These are phyloP conservation scores for Platerodrilus igneus DNA, from an alignment of 2,888 invertebrate species.

Conservation along the genomic window DNA sequence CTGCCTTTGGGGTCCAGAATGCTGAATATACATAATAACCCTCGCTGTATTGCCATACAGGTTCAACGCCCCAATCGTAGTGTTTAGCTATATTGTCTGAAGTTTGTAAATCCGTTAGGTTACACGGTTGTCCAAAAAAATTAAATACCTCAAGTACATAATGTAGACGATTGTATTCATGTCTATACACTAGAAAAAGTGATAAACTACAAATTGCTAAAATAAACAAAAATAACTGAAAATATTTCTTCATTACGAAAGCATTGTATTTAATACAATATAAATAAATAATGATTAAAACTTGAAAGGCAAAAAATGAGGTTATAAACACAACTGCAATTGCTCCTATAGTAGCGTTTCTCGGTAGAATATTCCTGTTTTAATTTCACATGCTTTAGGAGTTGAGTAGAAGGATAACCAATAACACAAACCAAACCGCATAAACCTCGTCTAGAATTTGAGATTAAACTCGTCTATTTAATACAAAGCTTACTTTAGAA, in stretches of 20 bases:
- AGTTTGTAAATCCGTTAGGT: conserved; percentile 39
- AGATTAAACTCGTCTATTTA: no score
- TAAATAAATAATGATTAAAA: no score
- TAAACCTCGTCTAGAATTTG: no score
- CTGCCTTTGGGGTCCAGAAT: conserved; percentile 55
- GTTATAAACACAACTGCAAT: no score
- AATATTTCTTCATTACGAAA: conserved; percentile 73
- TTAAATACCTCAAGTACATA: conserved; percentile 82
- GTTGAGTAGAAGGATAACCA: no score
- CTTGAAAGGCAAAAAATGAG: no score
- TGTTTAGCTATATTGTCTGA: conserved; percentile 51
- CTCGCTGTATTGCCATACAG: conserved; percentile 62
- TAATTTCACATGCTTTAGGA: no score
- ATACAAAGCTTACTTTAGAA: no score
- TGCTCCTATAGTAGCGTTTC: no score
- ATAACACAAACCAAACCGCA: no score
- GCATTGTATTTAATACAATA: conserved; percentile 9
- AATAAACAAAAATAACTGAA: conserved; percentile 68
- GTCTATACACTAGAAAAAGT: conserved; percentile 74
- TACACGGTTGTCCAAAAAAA: conserved; percentile 74
- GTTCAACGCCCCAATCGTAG: conserved; percentile 60
- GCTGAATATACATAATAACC: conserved; percentile 65
- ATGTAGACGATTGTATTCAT: conserved; percentile 77
- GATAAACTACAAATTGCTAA: conserved; percentile 68
- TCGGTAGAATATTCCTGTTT: no score